Evolutionary conservation across 1,140 invertebrate species (phyloP).

Genomic region (Drusus annulatus): DNA sequence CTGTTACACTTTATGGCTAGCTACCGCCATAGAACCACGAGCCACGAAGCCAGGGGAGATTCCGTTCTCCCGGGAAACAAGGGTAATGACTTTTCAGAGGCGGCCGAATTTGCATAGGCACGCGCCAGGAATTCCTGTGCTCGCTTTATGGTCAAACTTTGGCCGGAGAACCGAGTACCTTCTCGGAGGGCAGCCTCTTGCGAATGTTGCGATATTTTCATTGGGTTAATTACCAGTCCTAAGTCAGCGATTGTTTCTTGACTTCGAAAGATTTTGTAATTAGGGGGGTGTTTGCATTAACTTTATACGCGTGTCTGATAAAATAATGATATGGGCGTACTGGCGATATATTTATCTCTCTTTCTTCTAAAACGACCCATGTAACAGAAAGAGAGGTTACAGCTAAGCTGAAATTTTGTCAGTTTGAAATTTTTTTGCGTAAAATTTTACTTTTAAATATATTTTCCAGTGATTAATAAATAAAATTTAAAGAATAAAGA

Average conservation of each 20-base stretch:
- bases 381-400: too few species aligned
- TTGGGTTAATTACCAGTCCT: constrained; percentile 45
- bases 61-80: constrained; percentile 54
- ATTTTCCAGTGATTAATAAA: too few species aligned
- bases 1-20: constrained; percentile 29
- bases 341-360: too few species aligned
- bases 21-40: too few species aligned
- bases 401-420: too few species aligned
- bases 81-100: constrained; percentile 57
- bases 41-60: background rate
- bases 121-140: constrained; percentile 53
- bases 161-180: constrained; percentile 10
- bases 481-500: too few species aligned
- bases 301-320: too few species aligned
- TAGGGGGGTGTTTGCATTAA: background rate
- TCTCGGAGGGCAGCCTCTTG: background rate
- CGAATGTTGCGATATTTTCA: constrained; percentile 47
- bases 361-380: too few species aligned
- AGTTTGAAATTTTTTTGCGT: too few species aligned
- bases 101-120: constrained; percentile 58
- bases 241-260: constrained; percentile 15
- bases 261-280: constrained; percentile 9
- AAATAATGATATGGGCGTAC: too few species aligned
- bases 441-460: too few species aligned
- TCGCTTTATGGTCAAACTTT: constrained; percentile 55